Evolutionary conservation across 2,113 vertebrate genomes (phyloP), one percentile per base, ranked within the genome.

Genomic region (Caretta caretta): DNA sequence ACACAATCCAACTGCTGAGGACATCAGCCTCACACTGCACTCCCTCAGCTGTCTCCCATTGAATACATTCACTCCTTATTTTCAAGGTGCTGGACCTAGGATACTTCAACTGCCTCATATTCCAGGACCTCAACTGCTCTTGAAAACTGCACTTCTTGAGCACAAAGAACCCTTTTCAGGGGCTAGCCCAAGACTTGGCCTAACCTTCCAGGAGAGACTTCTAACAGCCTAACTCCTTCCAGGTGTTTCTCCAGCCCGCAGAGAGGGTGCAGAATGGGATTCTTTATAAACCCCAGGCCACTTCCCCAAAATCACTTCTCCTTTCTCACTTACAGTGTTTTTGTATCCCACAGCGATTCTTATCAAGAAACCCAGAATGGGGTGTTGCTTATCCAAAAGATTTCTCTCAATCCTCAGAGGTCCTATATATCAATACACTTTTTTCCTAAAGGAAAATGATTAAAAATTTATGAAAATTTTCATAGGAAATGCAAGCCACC

Each of bases 361-460:
- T 84, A 6, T 57, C 87, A 75, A 10, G 81, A 83, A 95, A 31
- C 53, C 59, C 62, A 53, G 49, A 79, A 25, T 29, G 57, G 2
- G 57, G 89, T 86, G 78, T 51, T 78, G 48, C 85, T 89, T 12
- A n/a, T 2, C 5, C 11, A 20, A 0, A 0, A 94, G 87, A 1
- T 4, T 25, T 84, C 78, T 35, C 25, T 81, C 5, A 83, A 92
- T 91, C 25, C 56, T 35, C 42, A 14, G 83, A 38, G 5, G 48
- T 59, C 31, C 11, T 25, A 19, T 9, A 53, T 3, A 16, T 83
- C 31, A 88, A 90, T 46, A 76, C 0, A 38, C 6, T 56, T 10
- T 11, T 51, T 13, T 87, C 89, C 79, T 84, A 88, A 89, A 95
- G 31, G 10, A 88, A 17, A 80, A 91, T 42, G 87, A 95, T 94